Conservation (phyloP, 2,113 vertebrate genomes). For the Gracilinanus agilis region DNA sequence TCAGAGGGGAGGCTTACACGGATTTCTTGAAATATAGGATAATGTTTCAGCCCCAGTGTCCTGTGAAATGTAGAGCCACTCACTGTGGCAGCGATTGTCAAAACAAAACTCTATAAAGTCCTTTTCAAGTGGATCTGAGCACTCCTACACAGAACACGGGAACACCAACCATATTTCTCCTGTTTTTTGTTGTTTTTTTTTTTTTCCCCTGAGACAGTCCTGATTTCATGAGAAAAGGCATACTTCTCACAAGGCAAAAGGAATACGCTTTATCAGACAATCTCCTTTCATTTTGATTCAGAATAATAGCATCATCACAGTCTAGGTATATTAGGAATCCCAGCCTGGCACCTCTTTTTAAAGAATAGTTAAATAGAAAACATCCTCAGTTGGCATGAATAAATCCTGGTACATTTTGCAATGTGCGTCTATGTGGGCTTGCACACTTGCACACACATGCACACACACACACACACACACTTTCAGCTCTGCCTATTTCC, state of each 20-base stretch:
- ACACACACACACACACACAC: not conserved
- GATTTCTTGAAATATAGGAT: conserved; percentile 2
- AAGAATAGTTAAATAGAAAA: not conserved
- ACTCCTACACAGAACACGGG: not conserved
- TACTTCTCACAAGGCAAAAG: not conserved
- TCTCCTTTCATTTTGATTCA: not conserved
- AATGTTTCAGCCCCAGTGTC: conserved; percentile 38
- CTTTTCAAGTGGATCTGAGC: not conserved
- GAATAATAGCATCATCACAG: not conserved
- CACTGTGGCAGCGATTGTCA: conserved; percentile 33
- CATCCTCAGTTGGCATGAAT: not conserved
- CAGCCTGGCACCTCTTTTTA: not conserved
- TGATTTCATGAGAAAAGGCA: not conserved
- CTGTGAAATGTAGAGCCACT: conserved; percentile 35
- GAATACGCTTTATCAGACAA: not conserved
- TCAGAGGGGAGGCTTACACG: conserved; percentile 6
- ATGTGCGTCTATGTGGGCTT: not conserved
- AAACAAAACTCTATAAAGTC: conserved; percentile 53
- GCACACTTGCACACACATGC: not conserved
- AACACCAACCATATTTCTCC: not conserved
- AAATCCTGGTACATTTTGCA: not conserved
- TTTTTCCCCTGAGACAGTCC: no score
- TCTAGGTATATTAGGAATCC: not conserved
- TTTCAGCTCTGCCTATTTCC: not conserved
- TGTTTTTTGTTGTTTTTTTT: not conserved